These are phyloP conservation scores for Anguilla pacifica DNA, from an alignment of 2,797 vertebrate species.

Conservation along the genomic window DNA sequence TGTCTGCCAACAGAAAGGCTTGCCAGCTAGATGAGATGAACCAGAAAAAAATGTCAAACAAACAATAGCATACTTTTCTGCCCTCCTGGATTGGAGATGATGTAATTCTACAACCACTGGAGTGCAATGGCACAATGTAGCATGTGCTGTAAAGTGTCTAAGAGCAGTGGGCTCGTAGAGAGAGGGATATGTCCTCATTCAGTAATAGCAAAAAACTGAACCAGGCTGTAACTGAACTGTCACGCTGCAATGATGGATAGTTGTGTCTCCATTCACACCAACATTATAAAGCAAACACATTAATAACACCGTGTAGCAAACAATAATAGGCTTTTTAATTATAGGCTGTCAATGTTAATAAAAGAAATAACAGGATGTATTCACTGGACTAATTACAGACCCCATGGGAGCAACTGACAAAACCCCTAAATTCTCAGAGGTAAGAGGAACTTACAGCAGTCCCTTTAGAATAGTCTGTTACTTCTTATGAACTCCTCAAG, in stretches of 20 bases:
- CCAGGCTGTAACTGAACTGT: not conserved
- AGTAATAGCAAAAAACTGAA: not conserved
- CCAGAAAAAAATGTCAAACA: not conserved
- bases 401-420: not conserved
- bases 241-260: not conserved
- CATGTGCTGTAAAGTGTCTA: not conserved
- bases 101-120: not conserved
- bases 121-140: not conserved
- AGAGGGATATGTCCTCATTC: not conserved
- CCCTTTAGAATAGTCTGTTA: not conserved
- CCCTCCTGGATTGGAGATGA: not conserved
- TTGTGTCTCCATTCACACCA: not conserved
- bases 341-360: not conserved
- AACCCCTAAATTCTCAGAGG: not conserved
- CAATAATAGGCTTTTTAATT: not conserved
- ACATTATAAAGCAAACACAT: not conserved
- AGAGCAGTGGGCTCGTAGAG: not conserved
- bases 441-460: not conserved
- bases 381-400: slow-evolving; percentile 7
- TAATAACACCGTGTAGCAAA: not conserved
- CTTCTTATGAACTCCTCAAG: not conserved
- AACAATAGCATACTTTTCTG: not conserved
- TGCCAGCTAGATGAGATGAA: not conserved
- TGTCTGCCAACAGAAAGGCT: slow-evolving; percentile 9
- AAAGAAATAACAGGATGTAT: slow-evolving; percentile 8